Conservation (phyloP, 2,113 vertebrate species). For the Abramis brama region DNA sequence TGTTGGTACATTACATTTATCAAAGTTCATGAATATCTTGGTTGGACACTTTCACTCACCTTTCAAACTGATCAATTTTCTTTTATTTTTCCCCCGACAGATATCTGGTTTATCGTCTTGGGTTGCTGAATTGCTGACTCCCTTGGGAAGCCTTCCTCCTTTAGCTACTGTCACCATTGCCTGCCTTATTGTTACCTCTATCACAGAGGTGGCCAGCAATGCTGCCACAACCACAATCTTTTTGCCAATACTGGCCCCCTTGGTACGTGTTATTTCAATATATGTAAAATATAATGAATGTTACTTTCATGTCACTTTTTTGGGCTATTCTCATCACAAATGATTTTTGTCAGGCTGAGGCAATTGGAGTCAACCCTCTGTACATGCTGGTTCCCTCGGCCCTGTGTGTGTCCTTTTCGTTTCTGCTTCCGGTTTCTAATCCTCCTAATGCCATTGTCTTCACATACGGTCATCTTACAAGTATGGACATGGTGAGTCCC, state of each 20-base stretch:
- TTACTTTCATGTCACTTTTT: background rate
- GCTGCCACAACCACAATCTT: slow-evolving; percentile 91
- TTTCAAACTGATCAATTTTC: background rate
- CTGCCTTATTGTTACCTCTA: slow-evolving; percentile 86
- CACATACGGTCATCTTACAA: slow-evolving; percentile 85
- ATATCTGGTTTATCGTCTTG: slow-evolving; percentile 68
- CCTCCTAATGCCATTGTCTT: slow-evolving; percentile 91
- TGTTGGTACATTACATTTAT: background rate
- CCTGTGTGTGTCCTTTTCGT: slow-evolving; percentile 90
- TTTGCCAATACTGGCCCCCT: slow-evolving; percentile 87
- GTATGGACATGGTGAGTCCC: slow-evolving; percentile 88
- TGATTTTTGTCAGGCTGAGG: slow-evolving; percentile 80
- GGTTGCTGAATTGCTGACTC: slow-evolving; percentile 84
- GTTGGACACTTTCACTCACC: background rate
- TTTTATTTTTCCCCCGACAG: slow-evolving; percentile 20
- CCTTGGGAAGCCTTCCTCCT: slow-evolving; percentile 83
- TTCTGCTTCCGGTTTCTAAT: slow-evolving; percentile 89
- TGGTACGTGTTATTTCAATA: slow-evolving; percentile 77
- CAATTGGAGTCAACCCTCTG: slow-evolving; percentile 87
- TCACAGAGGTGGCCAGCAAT: slow-evolving; percentile 94
- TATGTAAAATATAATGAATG: slow-evolving; percentile 4
- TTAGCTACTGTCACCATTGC: slow-evolving; percentile 81
- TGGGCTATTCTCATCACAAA: slow-evolving; percentile 1
- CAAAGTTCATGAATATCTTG: slow-evolving; percentile 4
- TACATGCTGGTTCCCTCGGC: slow-evolving; percentile 89